Base-by-base conservation (phyloP, 2,113 vertebrate genomes). In the Indicator maculatus region DNA sequence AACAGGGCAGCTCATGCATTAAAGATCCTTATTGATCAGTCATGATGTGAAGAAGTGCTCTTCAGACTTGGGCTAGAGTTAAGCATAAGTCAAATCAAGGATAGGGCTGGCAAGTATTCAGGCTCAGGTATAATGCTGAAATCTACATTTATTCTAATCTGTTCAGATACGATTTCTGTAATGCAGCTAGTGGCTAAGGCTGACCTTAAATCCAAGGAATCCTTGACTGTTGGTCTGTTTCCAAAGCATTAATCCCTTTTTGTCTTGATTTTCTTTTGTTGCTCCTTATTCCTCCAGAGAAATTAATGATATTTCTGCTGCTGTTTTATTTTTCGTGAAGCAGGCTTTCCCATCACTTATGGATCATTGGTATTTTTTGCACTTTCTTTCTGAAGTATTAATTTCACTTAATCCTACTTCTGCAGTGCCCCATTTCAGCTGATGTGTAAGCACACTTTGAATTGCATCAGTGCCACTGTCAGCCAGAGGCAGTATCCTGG, bases 141-240 rank as follows among this genome's bases (percentile, higher is more conserved):
- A 92, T 89, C 91, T 92, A 93, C 89, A 66, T 93, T 96, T 96
- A 83, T 89, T 95, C 82, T 96, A 75, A 90, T 92, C 93, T 86
- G 67, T 92, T 87, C 83, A 79, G 93, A 94, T 95, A 82, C 21
- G 11, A 85, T 92, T 92, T 94, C 96, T 96, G 89, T 83, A 70
- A 8, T 95, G 93, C 95, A 95, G 94, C 81, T 91, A 79, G 74
- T 92, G 78, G 89, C 79, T 93, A 76, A 75, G 81, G 66, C 85
- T 93, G 93, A 95, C 95, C 81, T 90, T 93, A 90, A 94, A 94
- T 87, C 83, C 67, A 41, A 73, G 90, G 81, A 82, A 92, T 91
- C 95, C 67, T 90, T 93, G 86, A 63, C 66, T 87, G 50, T 36
- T 94, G 89, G 63, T 85, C 89, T 85, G 50, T 44, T 89, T 93